phyloP scores from a whole-genome alignment of 2,888 invertebrate genomes.

The Cantharis rustica region DNA sequence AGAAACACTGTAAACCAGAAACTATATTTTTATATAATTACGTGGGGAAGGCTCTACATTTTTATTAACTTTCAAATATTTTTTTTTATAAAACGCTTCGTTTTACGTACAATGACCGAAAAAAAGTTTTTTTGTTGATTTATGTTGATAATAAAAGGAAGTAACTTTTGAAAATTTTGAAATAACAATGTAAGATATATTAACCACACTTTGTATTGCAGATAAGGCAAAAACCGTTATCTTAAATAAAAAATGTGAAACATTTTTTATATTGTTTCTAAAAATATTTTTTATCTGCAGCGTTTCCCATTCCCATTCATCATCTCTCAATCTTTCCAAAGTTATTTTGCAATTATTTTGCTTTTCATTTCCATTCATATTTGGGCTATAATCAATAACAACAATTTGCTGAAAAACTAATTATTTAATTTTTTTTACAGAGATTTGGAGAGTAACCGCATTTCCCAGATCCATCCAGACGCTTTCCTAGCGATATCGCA shows the following conservation, averaged over 20 bases:
- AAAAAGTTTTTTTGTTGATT: neutral
- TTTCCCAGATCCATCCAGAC: conserved; percentile 82
- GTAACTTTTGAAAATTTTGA: neutral
- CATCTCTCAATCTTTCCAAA: neutral
- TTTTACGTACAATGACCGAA: neutral
- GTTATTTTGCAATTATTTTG: neutral
- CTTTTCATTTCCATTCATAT: neutral
- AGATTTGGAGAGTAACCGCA: conserved; percentile 85
- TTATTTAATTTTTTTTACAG: conserved; percentile 61
- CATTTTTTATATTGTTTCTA: neutral
- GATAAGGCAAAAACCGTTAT: neutral
- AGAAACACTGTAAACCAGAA: too few species aligned
- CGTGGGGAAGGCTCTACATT: neutral
- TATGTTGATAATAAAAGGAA: neutral
- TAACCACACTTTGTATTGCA: neutral
- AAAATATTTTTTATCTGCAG: neutral
- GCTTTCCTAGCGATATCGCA: conserved; percentile 79
- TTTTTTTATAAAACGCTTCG: neutral
- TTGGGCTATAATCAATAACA: neutral
- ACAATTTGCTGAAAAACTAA: neutral
- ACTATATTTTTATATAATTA: neutral
- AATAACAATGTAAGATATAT: neutral
- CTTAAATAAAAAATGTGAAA: neutral
- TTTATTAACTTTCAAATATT: neutral
- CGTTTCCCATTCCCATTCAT: neutral